Base-by-base conservation (phyloP, 2,113 vertebrate species). In the Pelecanoides urinatrix region DNA sequence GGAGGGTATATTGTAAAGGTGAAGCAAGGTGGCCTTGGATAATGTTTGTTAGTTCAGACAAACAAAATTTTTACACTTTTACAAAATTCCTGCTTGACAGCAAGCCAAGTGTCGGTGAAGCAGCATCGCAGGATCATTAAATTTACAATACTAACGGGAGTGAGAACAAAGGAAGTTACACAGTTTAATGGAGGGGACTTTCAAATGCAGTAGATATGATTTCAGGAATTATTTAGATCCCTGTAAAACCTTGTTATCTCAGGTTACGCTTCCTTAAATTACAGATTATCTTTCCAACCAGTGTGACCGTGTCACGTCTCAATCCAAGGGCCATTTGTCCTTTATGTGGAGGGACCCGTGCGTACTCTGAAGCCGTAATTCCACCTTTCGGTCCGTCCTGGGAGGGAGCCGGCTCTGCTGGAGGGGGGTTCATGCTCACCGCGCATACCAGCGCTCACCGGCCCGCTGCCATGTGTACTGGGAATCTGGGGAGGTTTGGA, bases 271-370 rank as follows among this genome's bases (percentile, higher is more conserved):
- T 55, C 67, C 50, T 49, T 53, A 50, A 49, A 50, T 32, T 32
- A 49, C 53, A 68, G 36, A 12, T 81, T 21, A 29, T 53, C 61
- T 47, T 68, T 45, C 32, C 2, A 3, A 19, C 22, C 66, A 17
- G 26, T 5, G 71, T 21, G 66, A 25, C 21, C 1, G 2, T 58
- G 66, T 23, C 44, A 38, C 2, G 0, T 53, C 77, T 29, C 75
- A 38, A 29, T 20, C 59, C 65, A 67, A 77, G 45, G 52, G 59
- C 67, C 40, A 13, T 56, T 45, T 66, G 16, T 66, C 68, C 68
- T 32, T 44, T 21, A 4, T 2, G 1, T 15, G 49, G 40, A 49
- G 63, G 32, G 11, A 52, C 2, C 45, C 2, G 0, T 13, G 40
- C n/a, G 40, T 13, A 5, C 26, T 30, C 44, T 15, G 27, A 61